Evolutionary conservation across 2,888 invertebrate genomes (phyloP), one percentile per base, ranked within the genome.

Genomic region (Lycophotia porphyrea): DNA sequence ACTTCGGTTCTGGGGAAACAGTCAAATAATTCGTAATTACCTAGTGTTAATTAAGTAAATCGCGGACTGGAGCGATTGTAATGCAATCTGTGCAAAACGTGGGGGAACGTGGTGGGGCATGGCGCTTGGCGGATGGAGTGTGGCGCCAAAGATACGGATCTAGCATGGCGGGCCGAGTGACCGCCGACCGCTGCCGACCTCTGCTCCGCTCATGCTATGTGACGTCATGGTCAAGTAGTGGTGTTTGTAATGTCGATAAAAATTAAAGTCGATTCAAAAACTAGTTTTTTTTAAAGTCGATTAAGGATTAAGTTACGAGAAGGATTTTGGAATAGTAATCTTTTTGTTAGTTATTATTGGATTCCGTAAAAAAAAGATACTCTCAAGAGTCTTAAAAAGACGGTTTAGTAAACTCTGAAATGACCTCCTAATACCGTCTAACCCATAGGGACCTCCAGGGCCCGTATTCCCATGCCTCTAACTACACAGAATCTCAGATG

Each of bases 131-230:
- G 85, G 89, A 90, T 89, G 91, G 90, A 90, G 86, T 92, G 92
- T 93, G 95, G 95, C 95, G 95, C 95, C 94, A 93, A 92, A 92
- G 95, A 95, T 95, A 94, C 89, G 81, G 87, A 95, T 95, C 95
- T 93, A 92, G 91, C 92, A 92, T 91, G 92, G 93, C 92, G 91
- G 91, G 91, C 92, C 92, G 92, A 92, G 89, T 93, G 94, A 92
- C 93, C 92, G 91, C 85, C 91, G 93, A 93, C 93, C 93, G 91
- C 93, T 93, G 91, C 88, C 91, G 94, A 94, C 94, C 94, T 91
- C 89, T 89, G 90, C 87, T 88, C 88, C 86, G 89, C 84, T 84
- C 80, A 88, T 88, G 87, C 89, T 87, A 87, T 87, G 87, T 92
- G 92, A 91, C 91, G 92, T 93, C 90, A 91, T 78, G 78, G 75